A percentile compares a stretch with the other conserved stretches of the same genome.
Evolutionary conservation across 2,888 invertebrate genomes (phyloP).

Genomic region (Eupithecia pulchellata): DNA sequence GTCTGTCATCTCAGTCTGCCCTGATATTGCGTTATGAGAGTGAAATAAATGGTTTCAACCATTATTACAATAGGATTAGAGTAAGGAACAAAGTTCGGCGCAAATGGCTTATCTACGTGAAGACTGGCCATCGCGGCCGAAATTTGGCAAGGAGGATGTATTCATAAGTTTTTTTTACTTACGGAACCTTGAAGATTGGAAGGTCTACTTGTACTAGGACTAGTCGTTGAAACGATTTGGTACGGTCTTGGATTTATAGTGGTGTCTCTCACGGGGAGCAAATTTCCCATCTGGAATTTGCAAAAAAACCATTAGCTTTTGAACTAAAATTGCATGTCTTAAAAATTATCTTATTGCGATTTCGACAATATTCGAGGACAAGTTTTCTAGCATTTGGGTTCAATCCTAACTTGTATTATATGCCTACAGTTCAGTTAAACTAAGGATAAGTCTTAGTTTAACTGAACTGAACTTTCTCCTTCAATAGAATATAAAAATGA

Average conservation of each 20-base stretch:
- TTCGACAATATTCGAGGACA: no score
- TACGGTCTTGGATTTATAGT: background rate
- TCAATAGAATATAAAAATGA: no score
- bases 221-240: constrained; percentile 9
- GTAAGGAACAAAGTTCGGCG: background rate
- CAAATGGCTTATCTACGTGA: background rate
- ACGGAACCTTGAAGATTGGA: constrained; percentile 6
- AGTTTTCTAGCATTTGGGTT: no score
- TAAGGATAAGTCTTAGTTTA: no score
- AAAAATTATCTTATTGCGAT: no score
- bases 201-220: background rate
- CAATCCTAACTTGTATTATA: no score
- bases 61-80: no score
- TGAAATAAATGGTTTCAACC: no score
- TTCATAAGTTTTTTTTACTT: background rate
- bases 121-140: background rate
- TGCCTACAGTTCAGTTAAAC: background rate
- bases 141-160: background rate
- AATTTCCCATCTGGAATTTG: constrained; percentile 26
- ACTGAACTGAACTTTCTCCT: no score
- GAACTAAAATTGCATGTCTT: background rate
- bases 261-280: constrained; percentile 19
- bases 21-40: no score
- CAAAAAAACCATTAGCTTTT: background rate
- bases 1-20: no score